phyloP scores from a whole-genome alignment of 2,797 vertebrate genomes.

The Gymnoscopelus microlampas region DNA sequence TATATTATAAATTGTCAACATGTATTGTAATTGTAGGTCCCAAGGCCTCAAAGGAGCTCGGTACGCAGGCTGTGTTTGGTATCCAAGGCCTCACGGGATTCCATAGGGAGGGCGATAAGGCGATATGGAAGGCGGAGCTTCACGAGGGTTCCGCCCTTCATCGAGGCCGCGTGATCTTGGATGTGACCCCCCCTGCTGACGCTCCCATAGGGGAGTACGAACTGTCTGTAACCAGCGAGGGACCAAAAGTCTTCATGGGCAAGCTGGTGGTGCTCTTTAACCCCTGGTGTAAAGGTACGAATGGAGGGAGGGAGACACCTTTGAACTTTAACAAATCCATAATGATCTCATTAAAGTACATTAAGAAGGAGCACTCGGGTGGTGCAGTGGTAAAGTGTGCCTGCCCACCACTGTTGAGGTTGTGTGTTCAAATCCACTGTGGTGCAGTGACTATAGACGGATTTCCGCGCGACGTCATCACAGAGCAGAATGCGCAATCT shows the following conservation, averaged over 20 bases:
- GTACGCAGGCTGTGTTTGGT: slow-evolving; percentile 74
- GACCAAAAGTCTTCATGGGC: slow-evolving; percentile 34
- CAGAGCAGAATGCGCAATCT: too few species aligned
- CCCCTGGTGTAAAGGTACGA: slow-evolving; percentile 81
- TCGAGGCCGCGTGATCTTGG: slow-evolving; percentile 38
- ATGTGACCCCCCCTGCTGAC: slow-evolving; percentile 74
- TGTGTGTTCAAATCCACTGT: too few species aligned
- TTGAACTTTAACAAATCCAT: too few species aligned
- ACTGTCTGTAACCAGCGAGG: slow-evolving; percentile 58
- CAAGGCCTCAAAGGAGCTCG: slow-evolving; percentile 68
- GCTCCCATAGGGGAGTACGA: slow-evolving; percentile 81
- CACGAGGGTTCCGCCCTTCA: neutral
- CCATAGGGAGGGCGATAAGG: neutral
- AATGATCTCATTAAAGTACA: too few species aligned
- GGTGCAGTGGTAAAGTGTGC: too few species aligned
- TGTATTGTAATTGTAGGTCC: slow-evolving; percentile 70
- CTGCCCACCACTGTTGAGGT: too few species aligned
- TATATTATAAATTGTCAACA: too few species aligned
- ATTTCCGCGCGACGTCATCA: too few species aligned
- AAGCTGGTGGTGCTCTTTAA: slow-evolving; percentile 79
- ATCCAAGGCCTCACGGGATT: neutral
- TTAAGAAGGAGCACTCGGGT: too few species aligned
- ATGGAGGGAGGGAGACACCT: neutral
- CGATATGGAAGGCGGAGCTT: slow-evolving; percentile 47
- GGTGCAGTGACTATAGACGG: too few species aligned